Base-by-base conservation (phyloP, 2,113 vertebrate genomes). In the Sterna hirundo region DNA sequence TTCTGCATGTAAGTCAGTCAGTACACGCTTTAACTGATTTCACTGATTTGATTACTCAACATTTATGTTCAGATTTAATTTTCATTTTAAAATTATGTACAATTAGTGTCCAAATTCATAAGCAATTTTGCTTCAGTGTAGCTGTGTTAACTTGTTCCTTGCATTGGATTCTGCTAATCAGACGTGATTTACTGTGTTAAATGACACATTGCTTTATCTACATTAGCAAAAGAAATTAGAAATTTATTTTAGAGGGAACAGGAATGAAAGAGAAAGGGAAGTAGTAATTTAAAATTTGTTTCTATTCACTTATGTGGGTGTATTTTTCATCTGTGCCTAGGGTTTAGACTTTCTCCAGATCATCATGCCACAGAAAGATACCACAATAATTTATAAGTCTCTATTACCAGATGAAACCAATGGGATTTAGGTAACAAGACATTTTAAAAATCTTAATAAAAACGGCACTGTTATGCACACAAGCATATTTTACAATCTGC, bases 401-500 rank as follows among this genome's bases (percentile, higher is more conserved):
- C 5, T 22, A 19, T 76, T 1, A 2, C 19, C 3, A 0, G 9
- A 55, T 26, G 10, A 79, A 87, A 51, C 4, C 6, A 85, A 5
- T 11, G 5, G 12, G 18, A 36, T 5, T 30, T 38, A 71, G 7
- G 2, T 40, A 77, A 61, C 9, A 58, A 34, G 9, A 21, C 7
- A 36, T 27, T 88, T 91, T 71, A 16, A 10, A 74, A 64, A 3
- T 42, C 32, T 22, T 70, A 51, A 4, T 38, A 27, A 71, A 82
- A 61, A 18, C 40, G 62, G 20, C 9, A 17, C 64, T 64, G 2
- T 47, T 82, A 70, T 5, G 16, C 5, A 71, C 4, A 5, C 9
- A 68, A 26, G 27, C 2, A 61, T 11, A 27, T 83, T 76, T 87
- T 60, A 17, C 29, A 47, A 6, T 34, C 25, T 61, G 6, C 14